Base-by-base conservation (phyloP, 2,113 vertebrate genomes). In the Numida meleagris region DNA sequence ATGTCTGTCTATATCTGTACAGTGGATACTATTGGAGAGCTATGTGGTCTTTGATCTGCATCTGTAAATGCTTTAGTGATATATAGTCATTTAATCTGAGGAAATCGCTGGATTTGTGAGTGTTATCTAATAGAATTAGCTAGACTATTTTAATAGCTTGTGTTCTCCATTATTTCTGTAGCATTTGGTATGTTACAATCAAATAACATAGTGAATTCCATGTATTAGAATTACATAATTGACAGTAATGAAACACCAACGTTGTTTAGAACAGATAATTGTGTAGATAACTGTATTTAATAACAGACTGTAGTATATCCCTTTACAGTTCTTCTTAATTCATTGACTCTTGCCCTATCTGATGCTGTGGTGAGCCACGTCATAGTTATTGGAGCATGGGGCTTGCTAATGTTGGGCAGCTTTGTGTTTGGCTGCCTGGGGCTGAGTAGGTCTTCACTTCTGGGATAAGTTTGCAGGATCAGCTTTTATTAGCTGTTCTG, bases 11-110 rank as follows among this genome's bases (percentile, higher is more conserved):
- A 1, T 67, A 3, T 67, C 16, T 62, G 2, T 70, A 13, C 18
- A 27, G 27, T 33, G 17, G 14, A 38, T 78, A 55, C 29, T 46
- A 46, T 34, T 19, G 27, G 2, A 36, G 10, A 7, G 25, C 59
- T 34, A 25, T 43, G 20, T 68, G 61, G 61, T 82, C 34, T 62
- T n/a, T 57, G 40, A 50, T 21, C 33, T 72, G 34, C 0, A 0
- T 67, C 38, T 0, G 0, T 75, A 46, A 92, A 38, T 2, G 3
- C 17, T 46, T 0, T 20, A 15, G 21, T 53, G 19, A 53, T n/a
- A 73, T 33, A 16, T 34, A 61, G 63, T 46, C 4, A 34, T 65
- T 66, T 74, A 51, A 74, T 79, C 59, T 67, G 14, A 81, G 51
- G 2, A 83, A 90, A 86, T 91, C 14, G 27, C 72, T 71, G 34